Evolutionary conservation across 2,797 vertebrate species (phyloP), one percentile per base, ranked within the genome.

Genomic region (Arremon brunneinucha): DNA sequence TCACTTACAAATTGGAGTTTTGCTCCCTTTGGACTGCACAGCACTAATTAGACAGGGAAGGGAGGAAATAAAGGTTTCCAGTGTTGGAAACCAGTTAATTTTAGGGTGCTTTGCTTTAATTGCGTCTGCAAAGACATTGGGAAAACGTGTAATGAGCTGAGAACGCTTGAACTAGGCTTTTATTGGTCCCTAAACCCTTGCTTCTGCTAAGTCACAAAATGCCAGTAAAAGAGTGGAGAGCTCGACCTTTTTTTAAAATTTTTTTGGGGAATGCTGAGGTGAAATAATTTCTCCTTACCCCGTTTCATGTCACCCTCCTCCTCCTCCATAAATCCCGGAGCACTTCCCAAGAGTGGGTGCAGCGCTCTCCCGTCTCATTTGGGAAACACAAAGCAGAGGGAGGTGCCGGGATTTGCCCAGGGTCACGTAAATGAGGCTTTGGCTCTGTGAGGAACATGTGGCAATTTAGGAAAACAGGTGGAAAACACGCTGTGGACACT

Each of bases 41-140:
- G 86, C 93, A 64, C 95, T 96, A 94, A 97, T 97, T 97, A 95
- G 94, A 60, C 74, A 14, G 75, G 92, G 56, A 83, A 35, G 88
- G 92, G 94, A 95, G 95, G 95, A 97, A 97, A 97, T 96, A 94
- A 96, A 95, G 91, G 81, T 94, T 95, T 95, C 86, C 93, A 96
- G 94, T 67, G 88, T 95, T 95, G 95, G 96, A 87, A 87, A 93
- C 77, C 90, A 41, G 90, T 92, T 97, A 96, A 96, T 97, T 95
- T 97, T 72, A 95, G 93, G 93, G 90, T 71, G 84, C 96, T 95
- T 90, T 28, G 85, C 67, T 96, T 96, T 96, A 96, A 96, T 94
- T 96, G 96, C 43, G 16, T 92, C 93, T 94, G 94, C 85, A 62
- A 95, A 83, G 94, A 92, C 95, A 76, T 80, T 9, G 88, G 85